Conservation (phyloP, 2,888 invertebrate genomes). For the Oxycera nigricornis region DNA sequence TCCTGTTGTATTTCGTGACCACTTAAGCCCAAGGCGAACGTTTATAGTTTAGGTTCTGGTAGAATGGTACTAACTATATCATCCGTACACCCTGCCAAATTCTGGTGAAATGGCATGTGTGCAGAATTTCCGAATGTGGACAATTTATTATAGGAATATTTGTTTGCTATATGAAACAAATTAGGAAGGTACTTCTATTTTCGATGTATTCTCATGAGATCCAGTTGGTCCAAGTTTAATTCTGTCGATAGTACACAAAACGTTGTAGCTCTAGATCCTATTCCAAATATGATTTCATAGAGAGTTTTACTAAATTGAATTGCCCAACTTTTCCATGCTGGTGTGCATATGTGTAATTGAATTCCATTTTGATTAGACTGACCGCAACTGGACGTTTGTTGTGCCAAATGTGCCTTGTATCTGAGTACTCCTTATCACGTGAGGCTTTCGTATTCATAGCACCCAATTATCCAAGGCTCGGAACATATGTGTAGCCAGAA, state of each 20-base stretch:
- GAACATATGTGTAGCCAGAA: too few relatives aligned
- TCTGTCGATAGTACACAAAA: too few relatives aligned
- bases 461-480: too few relatives aligned
- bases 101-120: neutral
- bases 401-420: too few relatives aligned
- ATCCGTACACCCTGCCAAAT: neutral
- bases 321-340: neutral
- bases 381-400: neutral
- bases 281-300: neutral
- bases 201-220: neutral
- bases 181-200: neutral
- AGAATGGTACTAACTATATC: neutral
- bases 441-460: too few relatives aligned
- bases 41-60: neutral
- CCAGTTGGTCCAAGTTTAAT: neutral
- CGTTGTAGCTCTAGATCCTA: neutral
- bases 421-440: neutral
- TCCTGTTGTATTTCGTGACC: neutral
- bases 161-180: too few relatives aligned
- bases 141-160: neutral
- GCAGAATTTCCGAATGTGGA: neutral
- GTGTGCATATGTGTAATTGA: constrained; percentile 7
- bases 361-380: constrained; percentile 10
- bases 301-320: neutral
- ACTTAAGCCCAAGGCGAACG: neutral